Percentiles rank a stretch among this genome's conserved stretches.
Conservation (phyloP, 2,113 vertebrate genomes). For the Isurus oxyrinchus region DNA sequence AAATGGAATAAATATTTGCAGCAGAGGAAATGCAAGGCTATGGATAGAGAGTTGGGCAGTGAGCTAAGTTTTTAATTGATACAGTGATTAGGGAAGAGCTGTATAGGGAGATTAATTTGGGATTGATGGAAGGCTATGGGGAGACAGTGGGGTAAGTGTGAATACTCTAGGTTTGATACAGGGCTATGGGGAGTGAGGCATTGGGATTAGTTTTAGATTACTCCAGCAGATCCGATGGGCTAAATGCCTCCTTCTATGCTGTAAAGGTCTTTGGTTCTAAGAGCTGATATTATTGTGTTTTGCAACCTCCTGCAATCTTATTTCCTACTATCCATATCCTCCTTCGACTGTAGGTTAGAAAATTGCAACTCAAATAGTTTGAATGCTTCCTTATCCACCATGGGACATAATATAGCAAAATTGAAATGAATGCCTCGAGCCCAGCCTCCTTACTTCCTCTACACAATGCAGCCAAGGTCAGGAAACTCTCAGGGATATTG, state of each 20-base stretch:
- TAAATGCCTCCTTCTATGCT: not conserved
- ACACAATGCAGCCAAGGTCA: not conserved
- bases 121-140: not conserved
- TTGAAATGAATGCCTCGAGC: not conserved
- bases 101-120: no score
- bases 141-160: not conserved
- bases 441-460: not conserved
- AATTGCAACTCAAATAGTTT: not conserved
- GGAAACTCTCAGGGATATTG: not conserved
- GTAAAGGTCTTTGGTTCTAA: not conserved
- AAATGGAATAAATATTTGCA: not conserved
- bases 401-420: not conserved
- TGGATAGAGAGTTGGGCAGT: not conserved
- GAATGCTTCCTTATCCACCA: not conserved
- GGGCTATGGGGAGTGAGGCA: not conserved
- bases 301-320: not conserved
- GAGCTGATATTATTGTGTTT: not conserved
- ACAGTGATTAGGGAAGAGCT: no score
- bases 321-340: not conserved
- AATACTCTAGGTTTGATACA: not conserved
- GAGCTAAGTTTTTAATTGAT: no score
- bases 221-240: not conserved
- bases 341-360: not conserved
- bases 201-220: not conserved
- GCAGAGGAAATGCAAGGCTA: not conserved